Base-by-base conservation (phyloP, 2,113 vertebrate genomes). In the Arenaria interpres region DNA sequence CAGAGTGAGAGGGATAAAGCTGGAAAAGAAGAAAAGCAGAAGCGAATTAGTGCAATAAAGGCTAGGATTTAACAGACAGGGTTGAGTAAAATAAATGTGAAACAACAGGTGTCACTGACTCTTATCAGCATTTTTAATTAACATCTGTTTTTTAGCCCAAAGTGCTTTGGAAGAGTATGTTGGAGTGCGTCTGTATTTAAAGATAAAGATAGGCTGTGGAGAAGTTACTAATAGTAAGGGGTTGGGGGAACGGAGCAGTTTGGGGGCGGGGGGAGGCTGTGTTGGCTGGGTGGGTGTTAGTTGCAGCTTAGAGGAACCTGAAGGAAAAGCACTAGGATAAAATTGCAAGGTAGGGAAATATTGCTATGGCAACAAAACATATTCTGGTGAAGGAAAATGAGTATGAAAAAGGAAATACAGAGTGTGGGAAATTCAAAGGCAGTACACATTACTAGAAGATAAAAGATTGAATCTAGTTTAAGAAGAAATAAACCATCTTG, bases 91-190 rank as follows among this genome's bases (percentile, higher is more conserved):
- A 94, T 92, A 93, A 95, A 77, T 90, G 94, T 95, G 89, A 96
- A 97, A 96, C 96, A 98, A 98, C 97, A 98, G 96, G 97, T 98
- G 94, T 96, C 89, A 32, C 68, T 94, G 67, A 45, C 83, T 96
- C 82, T 97, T 98, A 97, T 97, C 95, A 94, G 76, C 89, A 93
- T 97, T 96, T 97, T 96, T 96, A 98, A 97, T 98, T 97, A 97
- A 94, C 94, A 96, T 97, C 96, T 97, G 91, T 59, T 97, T 97
- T 97, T 97, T 93, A 95, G 97, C 94, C 82, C 45, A 80, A 91
- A 97, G 94, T 97, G 91, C 85, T 97, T 97, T 93, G 93, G 91
- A 96, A 80, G 75, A 93, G 84, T 87, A 68, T 79, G 82, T 48
- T 93, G 68, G 74, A 93, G 73, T 83, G 56, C 93, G 94, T 85